phyloP scores from a whole-genome alignment of 2,797 vertebrate species.

The Fratercula arctica region DNA sequence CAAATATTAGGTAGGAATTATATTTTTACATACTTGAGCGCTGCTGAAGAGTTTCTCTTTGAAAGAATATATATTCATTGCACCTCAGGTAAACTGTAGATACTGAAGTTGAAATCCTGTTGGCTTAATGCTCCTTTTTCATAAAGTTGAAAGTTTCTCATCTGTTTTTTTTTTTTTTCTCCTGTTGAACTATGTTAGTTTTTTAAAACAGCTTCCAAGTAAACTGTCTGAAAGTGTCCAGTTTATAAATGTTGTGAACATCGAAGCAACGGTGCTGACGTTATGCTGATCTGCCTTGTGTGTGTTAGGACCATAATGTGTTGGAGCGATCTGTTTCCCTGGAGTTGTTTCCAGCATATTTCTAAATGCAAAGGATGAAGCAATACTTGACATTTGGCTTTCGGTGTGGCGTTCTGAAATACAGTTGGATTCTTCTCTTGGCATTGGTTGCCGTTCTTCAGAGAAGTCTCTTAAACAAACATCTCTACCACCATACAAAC shows the following conservation, averaged over 20 bases:
- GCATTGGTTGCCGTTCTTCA: slow-evolving; percentile 17
- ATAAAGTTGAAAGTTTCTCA: slow-evolving; percentile 58
- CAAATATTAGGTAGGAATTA: slow-evolving; percentile 77
- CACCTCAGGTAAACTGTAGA: slow-evolving; percentile 82
- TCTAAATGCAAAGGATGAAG: neutral
- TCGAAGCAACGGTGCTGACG: neutral
- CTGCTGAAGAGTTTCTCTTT: slow-evolving; percentile 76
- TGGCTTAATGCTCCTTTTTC: slow-evolving; percentile 62
- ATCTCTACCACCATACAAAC: neutral
- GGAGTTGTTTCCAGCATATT: neutral
- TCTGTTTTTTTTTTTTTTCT: slow-evolving; percentile 6
- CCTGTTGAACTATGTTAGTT: slow-evolving; percentile 60
- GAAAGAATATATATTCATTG: slow-evolving; percentile 72
- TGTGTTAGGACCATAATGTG: neutral
- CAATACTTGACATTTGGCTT: slow-evolving; percentile 44
- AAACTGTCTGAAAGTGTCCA: slow-evolving; percentile 54
- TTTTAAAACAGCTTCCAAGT: slow-evolving; percentile 42
- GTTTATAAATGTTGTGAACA: slow-evolving; percentile 46
- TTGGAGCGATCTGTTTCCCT: neutral
- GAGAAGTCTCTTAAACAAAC: slow-evolving; percentile 12
- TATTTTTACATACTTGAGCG: slow-evolving; percentile 80
- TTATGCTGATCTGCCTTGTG: neutral
- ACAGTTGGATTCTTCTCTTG: neutral
- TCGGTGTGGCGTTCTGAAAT: neutral
- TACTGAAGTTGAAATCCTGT: slow-evolving; percentile 63